phyloP scores from a whole-genome alignment of 2,113 vertebrate species.

The Romanogobio albipinnatus region DNA sequence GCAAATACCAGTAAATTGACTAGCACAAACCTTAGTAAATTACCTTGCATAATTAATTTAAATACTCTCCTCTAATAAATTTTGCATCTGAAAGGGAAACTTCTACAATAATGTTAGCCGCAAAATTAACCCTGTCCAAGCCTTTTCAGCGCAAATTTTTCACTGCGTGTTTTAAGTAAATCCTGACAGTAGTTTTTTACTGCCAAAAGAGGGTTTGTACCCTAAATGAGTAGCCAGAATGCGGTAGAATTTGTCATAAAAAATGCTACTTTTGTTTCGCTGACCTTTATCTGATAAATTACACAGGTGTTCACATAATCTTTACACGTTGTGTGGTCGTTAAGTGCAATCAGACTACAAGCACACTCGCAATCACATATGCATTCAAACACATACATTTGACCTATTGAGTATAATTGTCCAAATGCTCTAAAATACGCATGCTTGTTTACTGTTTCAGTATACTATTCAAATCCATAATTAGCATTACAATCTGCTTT shows the following conservation, averaged over 20 bases:
- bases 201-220: too few relatives aligned
- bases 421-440: background rate
- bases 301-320: background rate
- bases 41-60: too few relatives aligned
- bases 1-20: too few relatives aligned
- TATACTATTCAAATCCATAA: background rate
- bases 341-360: background rate
- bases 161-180: too few relatives aligned
- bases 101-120: too few relatives aligned
- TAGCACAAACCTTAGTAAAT: too few relatives aligned
- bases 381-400: background rate
- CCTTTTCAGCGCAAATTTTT: too few relatives aligned
- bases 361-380: background rate
- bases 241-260: background rate
- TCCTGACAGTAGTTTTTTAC: too few relatives aligned
- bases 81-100: too few relatives aligned
- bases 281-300: constrained; percentile 1
- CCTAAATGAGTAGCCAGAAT: background rate
- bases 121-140: too few relatives aligned
- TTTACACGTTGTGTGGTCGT: background rate
- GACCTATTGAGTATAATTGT: background rate
- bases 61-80: too few relatives aligned
- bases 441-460: background rate
- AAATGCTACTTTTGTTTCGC: background rate
- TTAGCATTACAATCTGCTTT: constrained; percentile 5